These are phyloP conservation scores for Aphelinus certus DNA, from an alignment of 1,140 invertebrate species.

Conservation along the genomic window DNA sequence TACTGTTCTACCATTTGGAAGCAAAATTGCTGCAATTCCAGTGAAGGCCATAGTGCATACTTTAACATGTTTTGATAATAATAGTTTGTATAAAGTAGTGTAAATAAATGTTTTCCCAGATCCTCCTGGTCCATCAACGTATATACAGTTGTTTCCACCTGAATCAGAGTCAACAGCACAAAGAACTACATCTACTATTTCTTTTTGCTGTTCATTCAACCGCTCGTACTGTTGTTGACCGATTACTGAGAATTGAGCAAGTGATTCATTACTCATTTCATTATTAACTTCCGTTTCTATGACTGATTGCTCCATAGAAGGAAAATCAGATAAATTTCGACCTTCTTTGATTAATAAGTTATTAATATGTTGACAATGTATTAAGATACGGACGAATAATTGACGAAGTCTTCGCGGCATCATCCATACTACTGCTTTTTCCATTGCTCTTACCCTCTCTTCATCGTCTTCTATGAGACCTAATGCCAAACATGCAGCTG, in stretches of 20 bases:
- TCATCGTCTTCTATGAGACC: constrained; percentile 53
- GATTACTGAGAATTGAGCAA: not conserved
- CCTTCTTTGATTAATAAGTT: constrained; percentile 20
- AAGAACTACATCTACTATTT: constrained; percentile 26
- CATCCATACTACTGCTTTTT: constrained; percentile 25
- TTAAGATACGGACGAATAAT: constrained; percentile 35
- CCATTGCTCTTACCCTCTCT: constrained; percentile 44
- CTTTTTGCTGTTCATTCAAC: constrained; percentile 28
- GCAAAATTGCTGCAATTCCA: too few relatives aligned
- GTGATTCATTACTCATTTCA: not conserved
- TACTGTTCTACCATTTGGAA: too few relatives aligned
- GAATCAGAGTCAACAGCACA: not conserved
- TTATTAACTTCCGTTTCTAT: constrained; percentile 2
- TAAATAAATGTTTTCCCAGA: constrained; percentile 39
- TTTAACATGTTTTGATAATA: too few relatives aligned
- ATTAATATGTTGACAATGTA: constrained; percentile 39
- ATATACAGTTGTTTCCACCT: constrained; percentile 17
- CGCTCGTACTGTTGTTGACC: constrained; percentile 23
- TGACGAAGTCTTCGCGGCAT: constrained; percentile 28
- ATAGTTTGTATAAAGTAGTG: too few relatives aligned
- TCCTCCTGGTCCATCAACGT: constrained; percentile 38
- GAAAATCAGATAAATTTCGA: constrained; percentile 15
- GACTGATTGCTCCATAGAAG: constrained; percentile 7
- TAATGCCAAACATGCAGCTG: constrained; percentile 48
- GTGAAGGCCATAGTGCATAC: too few relatives aligned